A percentile compares a stretch with the other conserved stretches of the same genome.
phyloP scores from a whole-genome alignment of 2,888 invertebrate genomes.

The Drosophila affinis region DNA sequence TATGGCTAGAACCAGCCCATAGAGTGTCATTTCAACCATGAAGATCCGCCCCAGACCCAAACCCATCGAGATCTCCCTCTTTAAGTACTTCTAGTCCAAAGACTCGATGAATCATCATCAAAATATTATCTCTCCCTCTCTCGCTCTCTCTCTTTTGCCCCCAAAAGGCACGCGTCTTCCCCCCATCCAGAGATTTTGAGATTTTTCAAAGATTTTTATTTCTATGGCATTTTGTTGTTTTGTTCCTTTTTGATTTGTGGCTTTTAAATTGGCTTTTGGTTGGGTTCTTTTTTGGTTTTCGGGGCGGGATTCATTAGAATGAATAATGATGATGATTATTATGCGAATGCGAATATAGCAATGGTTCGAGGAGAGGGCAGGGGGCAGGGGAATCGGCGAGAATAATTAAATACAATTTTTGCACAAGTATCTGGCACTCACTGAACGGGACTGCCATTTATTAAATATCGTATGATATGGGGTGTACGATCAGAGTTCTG shows the following conservation, averaged over 20 bases:
- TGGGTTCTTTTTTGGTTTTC: conserved; percentile 6
- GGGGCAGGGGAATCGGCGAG: conserved; percentile 46
- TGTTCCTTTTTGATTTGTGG: conserved; percentile 60
- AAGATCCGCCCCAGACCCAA: not conserved
- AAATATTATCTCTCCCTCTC: not conserved
- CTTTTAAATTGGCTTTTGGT: conserved; percentile 68
- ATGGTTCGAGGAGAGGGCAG: conserved; percentile 10
- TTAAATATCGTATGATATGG: no score
- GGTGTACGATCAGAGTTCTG: no score
- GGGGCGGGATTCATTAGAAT: conserved; percentile 31
- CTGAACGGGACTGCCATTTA: not conserved
- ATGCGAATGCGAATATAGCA: conserved; percentile 1
- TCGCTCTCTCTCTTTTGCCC: conserved; percentile 12
- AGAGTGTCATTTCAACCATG: conserved; percentile 29
- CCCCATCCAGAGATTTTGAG: conserved; percentile 17
- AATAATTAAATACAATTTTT: conserved; percentile 40
- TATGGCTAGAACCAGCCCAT: conserved; percentile 1
- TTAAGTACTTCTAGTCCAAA: not conserved
- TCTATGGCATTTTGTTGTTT: conserved; percentile 52
- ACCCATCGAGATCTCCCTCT: conserved; percentile 5
- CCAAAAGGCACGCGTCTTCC: conserved; percentile 36
- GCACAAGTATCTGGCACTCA: conserved; percentile 23
- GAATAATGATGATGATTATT: conserved; percentile 53
- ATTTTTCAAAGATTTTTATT: conserved; percentile 45
- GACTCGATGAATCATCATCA: not conserved